phyloP scores from a whole-genome alignment of 2,888 invertebrate species.

The Lithophane semibrunnea region DNA sequence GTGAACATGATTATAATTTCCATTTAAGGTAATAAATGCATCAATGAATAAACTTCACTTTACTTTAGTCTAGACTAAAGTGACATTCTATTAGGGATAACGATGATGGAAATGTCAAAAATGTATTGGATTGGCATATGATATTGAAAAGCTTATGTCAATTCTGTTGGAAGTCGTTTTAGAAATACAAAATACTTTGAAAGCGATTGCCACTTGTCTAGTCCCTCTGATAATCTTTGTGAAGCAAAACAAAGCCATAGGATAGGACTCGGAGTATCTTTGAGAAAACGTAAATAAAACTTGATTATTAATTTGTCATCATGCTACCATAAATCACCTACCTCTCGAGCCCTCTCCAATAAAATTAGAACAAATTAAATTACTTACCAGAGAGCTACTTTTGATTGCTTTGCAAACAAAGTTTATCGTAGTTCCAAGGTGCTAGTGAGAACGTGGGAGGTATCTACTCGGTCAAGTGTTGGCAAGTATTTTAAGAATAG shows the following conservation, averaged over 20 bases:
- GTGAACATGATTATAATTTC: not conserved
- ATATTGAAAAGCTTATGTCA: not conserved
- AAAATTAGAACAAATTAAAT: constrained; percentile 27
- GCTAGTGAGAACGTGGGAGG: constrained; percentile 44
- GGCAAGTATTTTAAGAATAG: constrained; percentile 12
- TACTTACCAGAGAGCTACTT: constrained; percentile 37
- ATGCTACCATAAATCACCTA: constrained; percentile 1
- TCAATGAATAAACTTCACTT: too few species aligned
- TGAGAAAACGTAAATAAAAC: not conserved
- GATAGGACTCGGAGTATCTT: not conserved
- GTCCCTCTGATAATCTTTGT: not conserved
- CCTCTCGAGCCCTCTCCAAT: not conserved
- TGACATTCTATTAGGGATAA: too few species aligned
- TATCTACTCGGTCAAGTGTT: constrained; percentile 30
- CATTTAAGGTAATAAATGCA: too few species aligned
- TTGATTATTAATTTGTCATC: not conserved
- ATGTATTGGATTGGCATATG: not conserved
- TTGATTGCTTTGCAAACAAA: constrained; percentile 59
- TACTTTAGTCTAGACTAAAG: too few species aligned
- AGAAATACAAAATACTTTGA: not conserved
- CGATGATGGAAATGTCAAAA: not conserved
- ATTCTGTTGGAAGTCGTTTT: not conserved
- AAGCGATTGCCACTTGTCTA: too few species aligned
- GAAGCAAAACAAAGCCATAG: not conserved
- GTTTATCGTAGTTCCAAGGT: constrained; percentile 45